Evolutionary conservation across 2,113 vertebrate species (phyloP).

Genomic region (Litocranius walleri): DNA sequence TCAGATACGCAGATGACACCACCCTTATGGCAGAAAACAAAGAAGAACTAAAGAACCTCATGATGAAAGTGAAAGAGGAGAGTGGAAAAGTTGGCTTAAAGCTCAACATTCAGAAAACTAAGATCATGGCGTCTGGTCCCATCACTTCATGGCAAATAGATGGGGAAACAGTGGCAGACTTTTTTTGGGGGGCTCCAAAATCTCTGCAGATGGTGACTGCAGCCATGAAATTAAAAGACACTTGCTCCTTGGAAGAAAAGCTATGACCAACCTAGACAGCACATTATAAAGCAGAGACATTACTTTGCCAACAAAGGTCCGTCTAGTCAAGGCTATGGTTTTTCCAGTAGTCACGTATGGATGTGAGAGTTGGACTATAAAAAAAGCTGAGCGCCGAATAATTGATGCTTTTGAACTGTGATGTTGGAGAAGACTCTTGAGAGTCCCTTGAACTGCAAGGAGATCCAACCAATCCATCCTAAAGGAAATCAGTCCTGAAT

Average conservation of each 20-base stretch:
- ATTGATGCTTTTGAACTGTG: not conserved
- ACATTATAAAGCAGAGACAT: not conserved
- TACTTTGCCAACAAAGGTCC: not conserved
- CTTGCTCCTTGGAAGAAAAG: not conserved
- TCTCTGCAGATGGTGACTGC: not conserved
- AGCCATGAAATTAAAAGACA: not conserved
- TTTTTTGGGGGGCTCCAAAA: not conserved
- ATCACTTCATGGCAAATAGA: not conserved
- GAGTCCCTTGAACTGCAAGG: not conserved
- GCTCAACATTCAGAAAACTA: not conserved
- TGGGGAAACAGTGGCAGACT: not conserved
- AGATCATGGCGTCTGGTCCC: not conserved
- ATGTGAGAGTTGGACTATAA: not conserved
- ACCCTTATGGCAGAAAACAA: not conserved
- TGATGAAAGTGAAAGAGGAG: not conserved
- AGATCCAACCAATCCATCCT: not conserved
- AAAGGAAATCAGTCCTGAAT: not conserved
- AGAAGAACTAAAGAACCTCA: not conserved
- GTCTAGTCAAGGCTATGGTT: not conserved
- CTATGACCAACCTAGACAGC: too few species aligned
- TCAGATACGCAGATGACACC: not conserved
- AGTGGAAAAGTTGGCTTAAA: not conserved
- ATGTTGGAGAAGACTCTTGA: not conserved
- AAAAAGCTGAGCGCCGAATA: rapidly evolving
- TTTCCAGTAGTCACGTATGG: not conserved